Evolutionary conservation across 2,797 vertebrate genomes (phyloP).

Genomic region (Intellagama lesueurii): DNA sequence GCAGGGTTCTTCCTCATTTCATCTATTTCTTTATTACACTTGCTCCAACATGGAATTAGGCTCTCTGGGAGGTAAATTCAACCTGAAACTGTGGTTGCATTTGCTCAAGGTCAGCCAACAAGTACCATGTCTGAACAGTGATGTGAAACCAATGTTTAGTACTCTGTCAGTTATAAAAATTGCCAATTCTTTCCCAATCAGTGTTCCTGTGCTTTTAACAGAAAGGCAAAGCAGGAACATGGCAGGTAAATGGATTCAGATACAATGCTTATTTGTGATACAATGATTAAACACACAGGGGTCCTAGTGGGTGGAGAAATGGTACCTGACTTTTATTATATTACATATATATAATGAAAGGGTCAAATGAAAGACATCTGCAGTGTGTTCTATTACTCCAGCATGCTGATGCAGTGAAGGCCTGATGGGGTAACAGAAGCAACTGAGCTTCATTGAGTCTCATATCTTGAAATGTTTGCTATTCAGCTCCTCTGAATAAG

Average conservation of each 20-base stretch:
- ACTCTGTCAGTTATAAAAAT: neutral
- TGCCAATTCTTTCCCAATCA: neutral
- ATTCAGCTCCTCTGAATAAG: conserved; percentile 51
- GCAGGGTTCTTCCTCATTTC: neutral
- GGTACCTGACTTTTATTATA: neutral
- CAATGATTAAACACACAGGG: neutral
- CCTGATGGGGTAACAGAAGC: conserved; percentile 6
- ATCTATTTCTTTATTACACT: neutral
- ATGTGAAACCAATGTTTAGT: neutral
- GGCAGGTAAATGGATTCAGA: neutral
- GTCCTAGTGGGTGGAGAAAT: neutral
- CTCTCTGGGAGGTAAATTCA: neutral
- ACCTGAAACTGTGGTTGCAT: neutral
- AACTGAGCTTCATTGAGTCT: conserved; percentile 19
- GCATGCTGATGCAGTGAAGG: neutral
- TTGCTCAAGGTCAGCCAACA: neutral
- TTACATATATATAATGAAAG: neutral
- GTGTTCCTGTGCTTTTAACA: neutral
- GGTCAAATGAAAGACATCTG: neutral
- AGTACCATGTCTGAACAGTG: neutral
- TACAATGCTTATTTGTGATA: neutral
- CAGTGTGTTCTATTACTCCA: neutral
- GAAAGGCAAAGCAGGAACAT: neutral
- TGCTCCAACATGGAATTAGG: neutral
- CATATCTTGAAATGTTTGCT: conserved; percentile 31